Percentiles rank a stretch among this genome's conserved stretches.
Evolutionary conservation across 1,140 invertebrate species (phyloP).

Genomic region (Drosophila tsacasi): DNA sequence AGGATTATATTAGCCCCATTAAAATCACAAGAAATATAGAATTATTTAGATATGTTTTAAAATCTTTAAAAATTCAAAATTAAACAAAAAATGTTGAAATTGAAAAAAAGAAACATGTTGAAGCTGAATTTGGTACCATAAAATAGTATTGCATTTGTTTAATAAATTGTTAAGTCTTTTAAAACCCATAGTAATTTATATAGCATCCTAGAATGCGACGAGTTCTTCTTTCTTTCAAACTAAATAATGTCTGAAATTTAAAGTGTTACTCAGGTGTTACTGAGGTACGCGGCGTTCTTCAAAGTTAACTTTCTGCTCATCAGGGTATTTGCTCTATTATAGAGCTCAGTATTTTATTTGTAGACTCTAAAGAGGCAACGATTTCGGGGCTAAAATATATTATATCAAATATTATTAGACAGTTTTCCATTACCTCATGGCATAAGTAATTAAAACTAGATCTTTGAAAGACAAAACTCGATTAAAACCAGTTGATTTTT

Average conservation of each 20-base stretch:
- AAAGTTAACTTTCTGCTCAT: background rate
- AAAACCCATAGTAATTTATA: no score
- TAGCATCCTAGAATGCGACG: background rate
- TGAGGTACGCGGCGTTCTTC: background rate
- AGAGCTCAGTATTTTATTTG: no score
- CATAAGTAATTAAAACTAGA: background rate
- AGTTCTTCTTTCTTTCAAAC: no score
- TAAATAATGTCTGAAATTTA: background rate
- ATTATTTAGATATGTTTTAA: background rate
- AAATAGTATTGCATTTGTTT: no score
- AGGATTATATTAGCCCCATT: background rate
- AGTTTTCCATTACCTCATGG: background rate
- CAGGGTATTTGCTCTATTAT: background rate
- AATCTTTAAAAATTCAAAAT: no score
- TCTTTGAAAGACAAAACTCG: slow-evolving; percentile 1
- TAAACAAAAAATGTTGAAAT: no score
- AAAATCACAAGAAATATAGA: background rate
- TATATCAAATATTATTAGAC: background rate
- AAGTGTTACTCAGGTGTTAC: no score
- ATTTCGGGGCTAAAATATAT: background rate
- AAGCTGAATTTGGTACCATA: no score
- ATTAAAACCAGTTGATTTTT: background rate
- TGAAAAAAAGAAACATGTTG: no score
- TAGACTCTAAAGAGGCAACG: background rate
- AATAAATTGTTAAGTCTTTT: no score